phyloP scores from a whole-genome alignment of 2,888 invertebrate genomes.

The Metopia argyrocephala region DNA sequence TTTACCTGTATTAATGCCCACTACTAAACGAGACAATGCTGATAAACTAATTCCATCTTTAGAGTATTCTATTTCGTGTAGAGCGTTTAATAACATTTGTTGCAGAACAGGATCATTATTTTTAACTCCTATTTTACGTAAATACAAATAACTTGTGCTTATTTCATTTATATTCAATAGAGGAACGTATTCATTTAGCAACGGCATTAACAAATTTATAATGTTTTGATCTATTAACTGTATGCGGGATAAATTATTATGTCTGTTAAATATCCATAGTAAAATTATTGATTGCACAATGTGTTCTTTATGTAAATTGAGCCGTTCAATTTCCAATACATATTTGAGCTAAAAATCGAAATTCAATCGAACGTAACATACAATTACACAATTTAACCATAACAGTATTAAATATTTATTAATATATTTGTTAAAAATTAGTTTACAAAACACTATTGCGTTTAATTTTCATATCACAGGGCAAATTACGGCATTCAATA shows the following conservation, averaged over 20 bases:
- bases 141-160: slow-evolving; percentile 78
- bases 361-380: too few relatives aligned
- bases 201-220: slow-evolving; percentile 64
- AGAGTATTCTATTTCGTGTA: slow-evolving; percentile 70
- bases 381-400: too few relatives aligned
- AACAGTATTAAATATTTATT: too few relatives aligned
- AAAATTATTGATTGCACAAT: slow-evolving; percentile 68
- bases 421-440: too few relatives aligned
- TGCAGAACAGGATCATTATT: slow-evolving; percentile 74
- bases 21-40: slow-evolving; percentile 78
- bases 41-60: slow-evolving; percentile 72
- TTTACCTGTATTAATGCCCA: slow-evolving; percentile 76
- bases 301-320: slow-evolving; percentile 62
- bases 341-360: slow-evolving; percentile 61
- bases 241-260: slow-evolving; percentile 3
- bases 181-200: slow-evolving; percentile 71
- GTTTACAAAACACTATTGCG: too few relatives aligned
- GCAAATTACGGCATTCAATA: too few relatives aligned
- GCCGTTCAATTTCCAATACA: slow-evolving; percentile 33
- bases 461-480: too few relatives aligned
- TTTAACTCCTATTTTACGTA: slow-evolving; percentile 79
- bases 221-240: neutral
- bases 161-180: slow-evolving; percentile 76
- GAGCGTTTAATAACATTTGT: slow-evolving; percentile 71
- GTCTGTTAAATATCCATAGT: slow-evolving; percentile 68